Base-by-base conservation (phyloP, 1,140 invertebrate genomes). In the Papilio xuthus region DNA sequence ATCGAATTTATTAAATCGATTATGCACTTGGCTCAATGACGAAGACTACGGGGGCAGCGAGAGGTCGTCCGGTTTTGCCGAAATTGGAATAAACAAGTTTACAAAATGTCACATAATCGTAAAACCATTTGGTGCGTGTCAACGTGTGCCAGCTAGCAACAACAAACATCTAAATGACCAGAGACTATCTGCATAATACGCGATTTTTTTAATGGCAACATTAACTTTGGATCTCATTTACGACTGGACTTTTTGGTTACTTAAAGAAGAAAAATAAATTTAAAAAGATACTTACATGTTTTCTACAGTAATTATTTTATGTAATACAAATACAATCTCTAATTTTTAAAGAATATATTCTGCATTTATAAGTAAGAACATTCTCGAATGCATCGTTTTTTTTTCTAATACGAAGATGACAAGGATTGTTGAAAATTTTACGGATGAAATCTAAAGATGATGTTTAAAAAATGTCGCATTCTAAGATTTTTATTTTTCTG, bases 81-180 rank as follows among this genome's bases (percentile, higher is more conserved):
- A 86, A 88, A 85, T 85, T 80, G 78, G 77, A 82, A 83, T 78
- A 89, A 83, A 90, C 90, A 67, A 85, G 90, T 92, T 90, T 85
- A 75, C 80, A 70, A 90, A 92, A 92, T 92, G 89, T 91, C 90
- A 90, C 80, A 82, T 53, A 74, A 80, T 85, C 83, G 82, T 84
- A 81, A 81, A 79, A 67, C 63, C 78, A 80, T 80, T 81, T 23
- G 69, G 69, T 42, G 28, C 37, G 79, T 78, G 74, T 78, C 67
- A 20, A 69, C 70, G 42, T 37, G 83, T 84, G 60, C 84, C 81
- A 84, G 75, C 81, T 80, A 63, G 80, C 60, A 83, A 82, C 80
- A 72, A 73, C 32, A 69, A 77, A 60, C 32, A 63, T 53, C 23
- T n/a, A 75, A 37, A 56, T 56, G 50, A 73, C 20, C 56, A 2